These are phyloP conservation scores for Antechinus flavipes DNA, from an alignment of 2,113 vertebrate genomes.

Conservation along the genomic window DNA sequence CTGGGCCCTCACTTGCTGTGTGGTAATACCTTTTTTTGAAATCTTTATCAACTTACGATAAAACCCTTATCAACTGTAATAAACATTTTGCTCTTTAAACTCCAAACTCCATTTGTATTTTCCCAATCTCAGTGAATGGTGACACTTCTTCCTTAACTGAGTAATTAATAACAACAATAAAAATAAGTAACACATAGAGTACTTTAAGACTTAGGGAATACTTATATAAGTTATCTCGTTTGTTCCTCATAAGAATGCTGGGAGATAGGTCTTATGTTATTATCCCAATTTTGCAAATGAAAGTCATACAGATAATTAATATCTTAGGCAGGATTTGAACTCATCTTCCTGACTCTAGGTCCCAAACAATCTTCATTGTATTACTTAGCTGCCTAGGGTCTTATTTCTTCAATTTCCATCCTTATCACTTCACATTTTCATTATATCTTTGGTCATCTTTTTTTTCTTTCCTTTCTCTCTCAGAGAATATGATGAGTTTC, in stretches of 20 bases:
- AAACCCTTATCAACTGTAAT: neutral
- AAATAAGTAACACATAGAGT: neutral
- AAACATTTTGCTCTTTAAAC: neutral
- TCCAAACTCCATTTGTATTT: neutral
- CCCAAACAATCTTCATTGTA: no score
- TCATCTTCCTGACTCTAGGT: neutral
- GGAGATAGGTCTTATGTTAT: neutral
- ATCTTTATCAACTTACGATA: neutral
- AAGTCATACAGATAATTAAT: neutral
- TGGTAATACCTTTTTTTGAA: neutral
- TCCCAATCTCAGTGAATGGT: neutral
- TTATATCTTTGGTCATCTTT: neutral
- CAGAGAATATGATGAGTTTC: neutral
- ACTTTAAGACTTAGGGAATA: neutral
- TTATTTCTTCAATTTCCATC: no score
- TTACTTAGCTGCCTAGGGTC: no score
- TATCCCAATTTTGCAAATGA: neutral
- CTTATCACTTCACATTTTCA: neutral
- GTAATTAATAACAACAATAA: neutral
- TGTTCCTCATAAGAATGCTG: neutral
- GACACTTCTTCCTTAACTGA: neutral
- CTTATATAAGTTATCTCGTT: neutral
- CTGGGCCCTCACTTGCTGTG: neutral
- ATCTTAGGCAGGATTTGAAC: neutral
- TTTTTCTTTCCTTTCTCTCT: neutral